phyloP scores from a whole-genome alignment of 30 jellyfish, hydroid and myxozoan genomes.

The Chrysaora quinquecirrha region DNA sequence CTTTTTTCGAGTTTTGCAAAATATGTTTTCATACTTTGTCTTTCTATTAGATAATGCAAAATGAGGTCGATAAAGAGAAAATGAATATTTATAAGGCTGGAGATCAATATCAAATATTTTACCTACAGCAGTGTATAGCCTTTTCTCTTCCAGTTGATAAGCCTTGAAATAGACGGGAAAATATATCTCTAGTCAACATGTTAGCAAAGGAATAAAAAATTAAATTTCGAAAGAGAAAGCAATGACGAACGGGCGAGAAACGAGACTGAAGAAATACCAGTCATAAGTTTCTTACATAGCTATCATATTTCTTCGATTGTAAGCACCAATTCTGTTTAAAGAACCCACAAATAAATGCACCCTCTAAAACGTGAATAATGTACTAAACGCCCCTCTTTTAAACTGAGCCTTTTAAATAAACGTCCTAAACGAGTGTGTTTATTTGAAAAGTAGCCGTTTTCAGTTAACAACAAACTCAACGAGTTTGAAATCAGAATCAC shows the following conservation, averaged over 20 bases:
- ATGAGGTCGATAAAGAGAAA: too few relatives aligned
- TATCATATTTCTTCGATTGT: neutral
- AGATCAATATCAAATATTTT: too few relatives aligned
- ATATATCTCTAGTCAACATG: neutral
- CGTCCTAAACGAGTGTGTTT: too few relatives aligned
- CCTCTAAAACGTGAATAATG: too few relatives aligned
- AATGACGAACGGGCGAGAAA: neutral
- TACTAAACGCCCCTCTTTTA: neutral
- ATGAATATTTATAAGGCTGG: too few relatives aligned
- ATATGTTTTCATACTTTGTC: neutral
- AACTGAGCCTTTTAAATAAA: too few relatives aligned
- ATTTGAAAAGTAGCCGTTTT: too few relatives aligned
- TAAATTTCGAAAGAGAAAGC: neutral
- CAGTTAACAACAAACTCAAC: too few relatives aligned
- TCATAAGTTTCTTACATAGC: too few relatives aligned
- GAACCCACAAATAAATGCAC: too few relatives aligned
- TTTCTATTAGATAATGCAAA: neutral
- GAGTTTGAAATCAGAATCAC: too few relatives aligned
- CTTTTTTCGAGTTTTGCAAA: neutral
- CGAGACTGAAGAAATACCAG: neutral
- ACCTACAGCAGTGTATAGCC: neutral
- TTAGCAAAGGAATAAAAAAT: neutral
- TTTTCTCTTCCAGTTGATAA: neutral
- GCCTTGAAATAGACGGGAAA: neutral
- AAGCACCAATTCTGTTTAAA: too few relatives aligned